Percentiles rank a stretch among this genome's conserved stretches.
phyloP scores from a whole-genome alignment of 37 sponge, comb jelly and placozoan genomes.

The Eunapius fragilis region DNA sequence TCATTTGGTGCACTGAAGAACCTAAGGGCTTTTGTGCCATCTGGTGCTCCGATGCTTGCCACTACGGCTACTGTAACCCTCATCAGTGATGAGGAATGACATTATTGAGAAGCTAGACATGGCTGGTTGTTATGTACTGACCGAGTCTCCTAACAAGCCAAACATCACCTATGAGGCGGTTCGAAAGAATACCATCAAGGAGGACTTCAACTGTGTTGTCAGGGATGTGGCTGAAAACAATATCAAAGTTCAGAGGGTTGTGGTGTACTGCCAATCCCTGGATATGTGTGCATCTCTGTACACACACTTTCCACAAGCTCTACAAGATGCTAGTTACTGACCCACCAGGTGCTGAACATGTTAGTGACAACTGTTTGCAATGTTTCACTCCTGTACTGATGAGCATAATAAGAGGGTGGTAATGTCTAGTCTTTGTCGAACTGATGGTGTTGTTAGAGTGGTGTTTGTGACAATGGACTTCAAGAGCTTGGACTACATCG shows the following conservation, averaged over 20 bases:
- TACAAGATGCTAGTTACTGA: constrained; percentile 28
- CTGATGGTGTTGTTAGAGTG: constrained; percentile 43
- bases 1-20: constrained; percentile 48
- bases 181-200: constrained; percentile 6
- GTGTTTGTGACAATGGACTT: constrained; percentile 50
- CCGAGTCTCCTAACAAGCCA: constrained; percentile 36
- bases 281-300: constrained; percentile 51
- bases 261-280: constrained; percentile 51
- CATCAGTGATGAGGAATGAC: constrained; percentile 2
- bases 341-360: constrained; percentile 23
- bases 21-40: constrained; percentile 48
- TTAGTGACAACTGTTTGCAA: constrained; percentile 41
- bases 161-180: constrained; percentile 37
- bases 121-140: constrained; percentile 6
- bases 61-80: constrained; percentile 36
- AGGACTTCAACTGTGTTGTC: neutral
- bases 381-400: constrained; percentile 48
- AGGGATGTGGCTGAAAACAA: neutral
- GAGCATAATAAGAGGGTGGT: constrained; percentile 38
- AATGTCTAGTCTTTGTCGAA: constrained; percentile 17
- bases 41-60: constrained; percentile 20
- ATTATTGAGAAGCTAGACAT: constrained; percentile 19
- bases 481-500: constrained; percentile 5
- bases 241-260: constrained; percentile 5
- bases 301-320: constrained; percentile 19